A percentile compares a stretch with the other conserved stretches of the same genome.
These are phyloP conservation scores for Trichacis sp. DNA, from an alignment of 2,888 invertebrate genomes.

Conservation along the genomic window DNA sequence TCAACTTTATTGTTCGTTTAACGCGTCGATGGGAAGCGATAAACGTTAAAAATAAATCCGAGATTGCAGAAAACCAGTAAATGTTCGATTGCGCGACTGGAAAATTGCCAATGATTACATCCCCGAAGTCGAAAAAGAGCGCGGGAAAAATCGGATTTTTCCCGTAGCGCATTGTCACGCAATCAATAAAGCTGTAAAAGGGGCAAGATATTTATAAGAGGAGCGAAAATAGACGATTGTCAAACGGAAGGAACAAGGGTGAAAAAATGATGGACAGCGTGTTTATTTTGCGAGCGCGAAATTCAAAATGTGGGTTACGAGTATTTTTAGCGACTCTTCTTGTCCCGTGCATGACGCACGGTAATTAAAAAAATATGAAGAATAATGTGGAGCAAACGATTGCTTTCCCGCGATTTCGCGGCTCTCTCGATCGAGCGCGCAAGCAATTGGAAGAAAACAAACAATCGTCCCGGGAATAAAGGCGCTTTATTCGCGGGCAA, in stretches of 20 bases:
- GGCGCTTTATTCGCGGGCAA: not conserved
- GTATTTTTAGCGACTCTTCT: not conserved
- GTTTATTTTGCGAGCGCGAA: not conserved
- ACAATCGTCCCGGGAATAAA: not conserved
- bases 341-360: too few relatives aligned
- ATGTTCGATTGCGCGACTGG: conserved; percentile 9
- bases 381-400: too few relatives aligned
- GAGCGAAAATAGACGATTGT: conserved; percentile 26
- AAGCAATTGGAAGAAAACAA: conserved; percentile 9
- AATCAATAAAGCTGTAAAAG: conserved; percentile 32
- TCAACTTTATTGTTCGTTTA: too few relatives aligned
- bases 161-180: conserved; percentile 8
- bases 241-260: too few relatives aligned
- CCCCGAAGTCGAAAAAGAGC: not conserved
- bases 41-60: not conserved
- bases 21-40: not conserved
- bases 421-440: not conserved
- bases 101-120: conserved; percentile 11
- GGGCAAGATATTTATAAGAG: conserved; percentile 21
- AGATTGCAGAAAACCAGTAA: not conserved
- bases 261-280: too few relatives aligned
- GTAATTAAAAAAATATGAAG: not conserved
- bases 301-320: not conserved
- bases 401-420: too few relatives aligned
- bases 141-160: too few relatives aligned